Evolutionary conservation across 2,113 vertebrate species (phyloP).

Genomic region (Psephotus haematonotus): DNA sequence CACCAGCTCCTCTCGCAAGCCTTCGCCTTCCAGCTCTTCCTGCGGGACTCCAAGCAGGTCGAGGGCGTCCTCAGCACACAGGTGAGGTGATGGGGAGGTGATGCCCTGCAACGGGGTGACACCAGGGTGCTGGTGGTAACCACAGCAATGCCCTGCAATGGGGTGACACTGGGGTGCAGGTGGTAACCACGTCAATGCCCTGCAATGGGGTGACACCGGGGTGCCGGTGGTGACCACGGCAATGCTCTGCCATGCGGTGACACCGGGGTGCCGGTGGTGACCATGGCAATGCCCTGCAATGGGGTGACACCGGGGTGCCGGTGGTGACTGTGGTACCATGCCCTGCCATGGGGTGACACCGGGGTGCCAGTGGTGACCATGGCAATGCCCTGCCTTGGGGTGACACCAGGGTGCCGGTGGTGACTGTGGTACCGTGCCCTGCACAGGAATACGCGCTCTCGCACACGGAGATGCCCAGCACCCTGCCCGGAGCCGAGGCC

Average conservation of each 20-base stretch:
- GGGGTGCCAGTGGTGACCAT: too few species aligned
- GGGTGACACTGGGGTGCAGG: too few species aligned
- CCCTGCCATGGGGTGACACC: too few species aligned
- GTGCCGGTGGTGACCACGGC: too few species aligned
- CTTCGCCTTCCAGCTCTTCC: conserved; percentile 89
- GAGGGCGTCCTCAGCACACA: conserved; percentile 93
- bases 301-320: background rate
- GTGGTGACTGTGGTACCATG: background rate
- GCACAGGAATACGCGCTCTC: conserved; percentile 86
- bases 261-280: too few species aligned
- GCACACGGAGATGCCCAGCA: conserved; percentile 91
- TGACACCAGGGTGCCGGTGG: too few species aligned
- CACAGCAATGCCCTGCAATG: too few species aligned
- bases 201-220: too few species aligned
- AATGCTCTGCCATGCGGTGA: too few species aligned
- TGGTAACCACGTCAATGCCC: background rate
- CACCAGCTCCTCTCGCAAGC: conserved; percentile 88
- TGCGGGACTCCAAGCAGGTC: conserved; percentile 90
- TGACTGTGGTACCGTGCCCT: background rate
- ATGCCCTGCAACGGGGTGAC: too few species aligned
- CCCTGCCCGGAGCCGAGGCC: conserved; percentile 86
- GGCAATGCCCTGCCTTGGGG: background rate
- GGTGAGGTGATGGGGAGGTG: conserved; percentile 72
- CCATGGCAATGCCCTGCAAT: fast-evolving
- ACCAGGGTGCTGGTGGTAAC: too few species aligned